Base-by-base conservation (phyloP, 2,888 invertebrate species). In the Diaperis boleti region DNA sequence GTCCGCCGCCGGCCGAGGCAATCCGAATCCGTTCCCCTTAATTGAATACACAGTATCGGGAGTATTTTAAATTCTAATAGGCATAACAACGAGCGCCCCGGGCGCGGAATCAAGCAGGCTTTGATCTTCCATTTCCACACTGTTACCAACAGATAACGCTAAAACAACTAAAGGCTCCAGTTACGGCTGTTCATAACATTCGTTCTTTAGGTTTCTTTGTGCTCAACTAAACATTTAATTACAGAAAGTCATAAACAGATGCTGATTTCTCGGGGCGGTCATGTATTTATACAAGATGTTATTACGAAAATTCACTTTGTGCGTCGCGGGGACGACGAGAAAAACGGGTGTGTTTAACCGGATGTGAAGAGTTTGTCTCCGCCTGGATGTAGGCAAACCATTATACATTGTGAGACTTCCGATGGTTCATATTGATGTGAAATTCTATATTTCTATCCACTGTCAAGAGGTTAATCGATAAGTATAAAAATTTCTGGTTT, bases 111-210 rank as follows among this genome's bases (percentile, higher is more conserved):
- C 44, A 56, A 44, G 60, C 26, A 22, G 37, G 37, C 70, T 72
- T 72, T 72, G 72, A 70, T 72, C 72, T 72, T 67, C 57, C 52
- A 60, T 65, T 70, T 66, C 65, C 66, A 64, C 67, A 69, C 66
- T 67, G 68, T 66, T 67, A 55, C 68, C 66, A 68, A 67, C 67
- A 70, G 69, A 66, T 67, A 69, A 65, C 67, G 62, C 64, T 64
- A 64, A 67, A 67, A 60, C 57, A 64, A 60, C 64, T 56, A 64
- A 60, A 64, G 52, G 61, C 57, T 61, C 63, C 61, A 64, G 61
- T 60, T 64, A 57, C 64, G 60, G 64, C 61, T 64, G 64, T 64
- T 64, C 56, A 37, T 57, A 64, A 64, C 64, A 56, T 60, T 61
- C 50, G 57, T 62, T 62, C 62, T 62, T 59, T 62, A 44, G 50